A percentile compares a stretch with the other conserved stretches of the same genome.
phyloP scores from a whole-genome alignment of 2,797 vertebrate genomes.

The Lutra lutra region DNA sequence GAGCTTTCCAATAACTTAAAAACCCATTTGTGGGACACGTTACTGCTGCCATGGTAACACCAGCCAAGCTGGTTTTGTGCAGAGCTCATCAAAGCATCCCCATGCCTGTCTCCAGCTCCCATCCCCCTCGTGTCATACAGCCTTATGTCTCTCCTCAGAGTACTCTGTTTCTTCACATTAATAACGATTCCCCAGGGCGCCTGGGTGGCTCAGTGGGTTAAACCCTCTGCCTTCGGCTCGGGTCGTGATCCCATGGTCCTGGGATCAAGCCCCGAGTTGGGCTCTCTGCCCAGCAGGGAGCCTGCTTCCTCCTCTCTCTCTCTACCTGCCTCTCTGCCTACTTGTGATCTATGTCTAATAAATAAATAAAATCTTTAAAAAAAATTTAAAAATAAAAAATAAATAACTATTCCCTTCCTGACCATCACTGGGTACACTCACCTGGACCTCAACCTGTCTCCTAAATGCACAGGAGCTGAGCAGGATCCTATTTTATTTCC shows the following conservation, averaged over 20 bases:
- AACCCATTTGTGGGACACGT: not conserved
- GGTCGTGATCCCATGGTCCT: too few relatives aligned
- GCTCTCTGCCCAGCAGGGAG: too few relatives aligned
- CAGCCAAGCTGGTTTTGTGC: not conserved
- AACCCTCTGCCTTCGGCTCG: too few relatives aligned
- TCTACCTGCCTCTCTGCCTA: too few relatives aligned
- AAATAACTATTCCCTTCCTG: not conserved
- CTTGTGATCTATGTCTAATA: too few relatives aligned
- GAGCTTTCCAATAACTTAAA: slow-evolving; percentile 29
- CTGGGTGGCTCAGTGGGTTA: too few relatives aligned
- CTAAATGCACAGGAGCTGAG: not conserved
- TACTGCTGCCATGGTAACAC: not conserved
- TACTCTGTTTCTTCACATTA: not conserved
- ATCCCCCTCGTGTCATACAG: fast-evolving
- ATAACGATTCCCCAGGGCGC: too few relatives aligned
- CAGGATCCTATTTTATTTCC: not conserved
- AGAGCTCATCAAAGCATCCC: not conserved
- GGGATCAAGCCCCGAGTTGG: too few relatives aligned
- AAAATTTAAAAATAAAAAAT: too few relatives aligned
- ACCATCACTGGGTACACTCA: not conserved
- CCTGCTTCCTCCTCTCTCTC: too few relatives aligned
- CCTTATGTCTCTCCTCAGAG: not conserved
- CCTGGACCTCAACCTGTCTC: not conserved
- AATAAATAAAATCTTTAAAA: too few relatives aligned
- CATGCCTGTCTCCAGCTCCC: not conserved